Base-by-base conservation (phyloP, 37 sponge, comb jelly and placozoan species). In the Geodia barretti region DNA sequence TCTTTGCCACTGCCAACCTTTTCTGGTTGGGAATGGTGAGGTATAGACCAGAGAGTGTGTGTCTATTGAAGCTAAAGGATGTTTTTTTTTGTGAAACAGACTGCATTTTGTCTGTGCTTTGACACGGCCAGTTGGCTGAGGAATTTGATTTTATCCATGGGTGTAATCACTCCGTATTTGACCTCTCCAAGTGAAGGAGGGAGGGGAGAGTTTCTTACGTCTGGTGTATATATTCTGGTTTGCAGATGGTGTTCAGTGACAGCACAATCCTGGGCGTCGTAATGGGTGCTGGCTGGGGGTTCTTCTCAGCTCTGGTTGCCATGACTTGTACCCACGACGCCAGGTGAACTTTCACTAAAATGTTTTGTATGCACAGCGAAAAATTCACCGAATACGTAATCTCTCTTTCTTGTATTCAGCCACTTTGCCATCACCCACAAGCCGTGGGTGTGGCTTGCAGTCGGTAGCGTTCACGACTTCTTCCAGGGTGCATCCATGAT, bases 391-490 rank as follows among this genome's bases (percentile, higher is more conserved):
- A 21, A 7, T 30, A 33, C 11, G 3, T 69, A 4, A 21, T 4
- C 54, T 47, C 54, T 47, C 54, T 47, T 17, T 47, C 54, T 17
- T 75, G 19, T 37, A 25, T 84, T 35, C 60, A 95, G 96, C 62
- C 97, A 97, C 72, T 97, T 94, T 92, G 87, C 97, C 25, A 62
- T 97, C 72, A 94, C 97, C 24, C 92, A 94, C 72, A 95, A 95
- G 82, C 97, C 97, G 4, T 94, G 97, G 95, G 96, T 97, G 70
- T 97, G 97, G 97, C 85, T 72, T 62, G 9, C 89, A 39, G 84
- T 92, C 21, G 90, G 92, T 32, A 43, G 43, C 47, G 85, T 85
- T 3, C 92, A 97, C 65, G 95, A 96, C 62, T 86, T 93, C 72
- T 88, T 68, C 66, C 78, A 88, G 21, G 97, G 97, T 59, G 88